Conservation (phyloP, 2,113 vertebrate genomes). For the Prunella fulvescens region DNA sequence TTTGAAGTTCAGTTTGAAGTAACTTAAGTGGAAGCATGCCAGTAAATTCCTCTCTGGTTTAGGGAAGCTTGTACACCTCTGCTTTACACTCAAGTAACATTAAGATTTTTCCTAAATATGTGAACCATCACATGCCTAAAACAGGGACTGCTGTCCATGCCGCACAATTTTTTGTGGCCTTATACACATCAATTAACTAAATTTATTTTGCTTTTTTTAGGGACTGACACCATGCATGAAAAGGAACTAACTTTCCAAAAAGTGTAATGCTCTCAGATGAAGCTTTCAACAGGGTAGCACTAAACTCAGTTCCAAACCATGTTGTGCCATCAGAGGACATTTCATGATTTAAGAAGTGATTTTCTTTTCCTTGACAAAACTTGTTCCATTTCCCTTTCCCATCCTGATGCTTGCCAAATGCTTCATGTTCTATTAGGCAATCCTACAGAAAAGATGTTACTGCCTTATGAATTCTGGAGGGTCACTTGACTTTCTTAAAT, state of each 20-base stretch:
- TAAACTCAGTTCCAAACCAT: neutral
- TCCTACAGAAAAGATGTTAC: neutral
- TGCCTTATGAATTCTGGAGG: neutral
- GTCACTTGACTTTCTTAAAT: neutral
- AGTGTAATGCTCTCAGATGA: neutral
- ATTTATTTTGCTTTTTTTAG: neutral
- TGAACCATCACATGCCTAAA: neutral
- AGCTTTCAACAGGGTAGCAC: neutral
- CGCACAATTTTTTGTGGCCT: fast-evolving
- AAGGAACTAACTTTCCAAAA: neutral
- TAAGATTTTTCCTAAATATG: neutral
- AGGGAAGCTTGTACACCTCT: neutral
- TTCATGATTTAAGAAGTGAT: neutral
- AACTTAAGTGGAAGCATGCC: neutral
- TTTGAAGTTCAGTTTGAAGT: neutral
- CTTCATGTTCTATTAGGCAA: neutral
- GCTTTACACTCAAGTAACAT: neutral
- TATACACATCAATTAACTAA: neutral
- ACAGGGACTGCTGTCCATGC: neutral
- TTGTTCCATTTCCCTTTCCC: neutral
- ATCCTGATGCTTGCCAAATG: neutral
- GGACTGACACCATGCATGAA: neutral
- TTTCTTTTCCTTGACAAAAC: neutral
- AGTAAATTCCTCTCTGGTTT: neutral
- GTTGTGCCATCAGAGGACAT: neutral